Percentiles rank a stretch among this genome's conserved stretches.
Evolutionary conservation across 2,797 vertebrate species (phyloP).

Genomic region (Pipistrellus nathusii): DNA sequence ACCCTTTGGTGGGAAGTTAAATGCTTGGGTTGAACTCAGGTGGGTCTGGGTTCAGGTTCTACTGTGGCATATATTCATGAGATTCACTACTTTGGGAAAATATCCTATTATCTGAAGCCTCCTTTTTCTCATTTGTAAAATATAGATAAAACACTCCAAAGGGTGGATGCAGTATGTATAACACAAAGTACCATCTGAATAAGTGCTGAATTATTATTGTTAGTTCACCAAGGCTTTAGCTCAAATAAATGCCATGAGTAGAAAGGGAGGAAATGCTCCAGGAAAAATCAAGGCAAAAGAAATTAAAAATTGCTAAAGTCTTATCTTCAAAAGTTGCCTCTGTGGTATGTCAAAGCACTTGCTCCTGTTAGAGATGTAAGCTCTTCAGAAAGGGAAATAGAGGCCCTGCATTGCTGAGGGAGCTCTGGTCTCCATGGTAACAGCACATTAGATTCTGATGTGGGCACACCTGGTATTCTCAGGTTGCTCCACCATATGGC

Average conservation of each 20-base stretch:
- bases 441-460: slow-evolving; percentile 52
- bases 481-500: slow-evolving; percentile 77
- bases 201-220: background rate
- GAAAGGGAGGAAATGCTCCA: background rate
- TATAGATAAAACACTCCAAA: background rate
- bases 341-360: slow-evolving; percentile 62
- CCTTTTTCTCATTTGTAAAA: slow-evolving; percentile 14
- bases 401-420: background rate
- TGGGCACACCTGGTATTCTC: slow-evolving; percentile 76
- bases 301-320: slow-evolving; percentile 44
- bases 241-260: background rate
- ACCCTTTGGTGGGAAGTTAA: background rate
- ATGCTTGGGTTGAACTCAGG: background rate
- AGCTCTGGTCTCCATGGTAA: slow-evolving; percentile 77
- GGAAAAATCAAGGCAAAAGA: slow-evolving; percentile 37
- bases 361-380: slow-evolving; percentile 46
- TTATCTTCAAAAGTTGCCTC: slow-evolving; percentile 61
- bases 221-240: background rate
- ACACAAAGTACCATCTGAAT: background rate
- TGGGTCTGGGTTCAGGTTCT: background rate
- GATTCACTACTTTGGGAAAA: background rate
- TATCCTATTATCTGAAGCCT: background rate
- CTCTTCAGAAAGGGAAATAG: background rate
- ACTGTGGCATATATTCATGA: background rate
- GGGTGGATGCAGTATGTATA: background rate